Conservation (phyloP, 2,888 invertebrate genomes). For the Dorcus parallelipipedus region DNA sequence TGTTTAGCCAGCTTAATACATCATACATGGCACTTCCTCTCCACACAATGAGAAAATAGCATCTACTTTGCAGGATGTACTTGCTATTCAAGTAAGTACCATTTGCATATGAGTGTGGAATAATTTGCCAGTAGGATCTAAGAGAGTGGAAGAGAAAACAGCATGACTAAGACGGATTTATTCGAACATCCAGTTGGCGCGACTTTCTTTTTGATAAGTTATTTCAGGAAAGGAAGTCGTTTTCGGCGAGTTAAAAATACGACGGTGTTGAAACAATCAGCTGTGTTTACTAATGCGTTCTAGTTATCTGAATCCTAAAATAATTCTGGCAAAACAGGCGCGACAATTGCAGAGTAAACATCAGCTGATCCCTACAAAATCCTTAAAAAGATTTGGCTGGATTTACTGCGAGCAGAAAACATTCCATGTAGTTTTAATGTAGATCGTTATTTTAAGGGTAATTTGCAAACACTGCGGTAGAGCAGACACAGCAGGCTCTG, state of each 20-base stretch:
- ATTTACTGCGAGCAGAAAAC: background rate
- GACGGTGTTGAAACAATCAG: background rate
- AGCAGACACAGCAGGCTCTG: slow-evolving; percentile 6
- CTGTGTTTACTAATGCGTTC: background rate
- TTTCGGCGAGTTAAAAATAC: background rate
- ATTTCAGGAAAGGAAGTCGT: too few relatives aligned
- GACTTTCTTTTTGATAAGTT: too few relatives aligned
- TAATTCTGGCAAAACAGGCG: background rate
- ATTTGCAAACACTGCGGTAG: background rate
- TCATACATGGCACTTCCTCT: slow-evolving; percentile 23
- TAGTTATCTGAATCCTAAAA: background rate
- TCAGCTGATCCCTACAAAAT: background rate
- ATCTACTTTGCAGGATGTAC: slow-evolving; percentile 3
- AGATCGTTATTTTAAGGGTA: background rate
- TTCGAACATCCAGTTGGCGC: background rate
- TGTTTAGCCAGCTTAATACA: slow-evolving; percentile 23
- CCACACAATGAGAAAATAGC: slow-evolving; percentile 12
- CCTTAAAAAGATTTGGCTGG: background rate
- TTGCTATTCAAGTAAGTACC: background rate
- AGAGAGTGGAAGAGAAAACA: background rate
- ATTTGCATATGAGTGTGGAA: background rate
- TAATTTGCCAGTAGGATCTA: background rate
- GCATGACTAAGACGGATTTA: background rate
- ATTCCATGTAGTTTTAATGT: background rate
- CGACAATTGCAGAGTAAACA: background rate